These are phyloP conservation scores for Octodonta nipae DNA, from an alignment of 2,888 invertebrate genomes.

Conservation along the genomic window DNA sequence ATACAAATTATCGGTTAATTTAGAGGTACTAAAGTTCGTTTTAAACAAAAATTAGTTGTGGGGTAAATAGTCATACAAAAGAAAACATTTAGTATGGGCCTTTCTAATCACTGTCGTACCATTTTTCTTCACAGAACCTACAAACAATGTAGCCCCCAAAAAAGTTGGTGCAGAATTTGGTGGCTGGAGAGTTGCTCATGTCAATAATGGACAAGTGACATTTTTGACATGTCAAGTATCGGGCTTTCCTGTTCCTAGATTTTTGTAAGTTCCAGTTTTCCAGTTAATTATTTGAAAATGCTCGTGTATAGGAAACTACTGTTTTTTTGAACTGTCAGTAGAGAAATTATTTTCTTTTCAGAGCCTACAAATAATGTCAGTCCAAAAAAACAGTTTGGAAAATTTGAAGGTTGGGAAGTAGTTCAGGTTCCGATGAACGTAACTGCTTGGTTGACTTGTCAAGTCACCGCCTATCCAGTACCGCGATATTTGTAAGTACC, in stretches of 20 bases:
- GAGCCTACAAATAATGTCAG: conserved; percentile 50
- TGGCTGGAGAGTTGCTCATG: conserved; percentile 48
- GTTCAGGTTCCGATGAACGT: conserved; percentile 39
- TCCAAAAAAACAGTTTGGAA: conserved; percentile 47
- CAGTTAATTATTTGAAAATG: too few species aligned
- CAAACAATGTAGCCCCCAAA: conserved; percentile 49
- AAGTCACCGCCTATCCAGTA: conserved; percentile 42
- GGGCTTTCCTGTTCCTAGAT: conserved; percentile 54
- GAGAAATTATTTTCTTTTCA: conserved; percentile 19
- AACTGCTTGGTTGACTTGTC: conserved; percentile 51
- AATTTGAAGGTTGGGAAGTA: conserved; percentile 46
- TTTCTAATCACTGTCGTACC: too few species aligned
- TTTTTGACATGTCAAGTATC: conserved; percentile 57
- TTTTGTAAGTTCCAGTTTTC: conserved; percentile 60
- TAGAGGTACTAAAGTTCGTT: too few species aligned
- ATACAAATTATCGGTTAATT: too few species aligned
- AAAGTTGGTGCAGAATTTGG: conserved; percentile 41
- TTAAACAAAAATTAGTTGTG: too few species aligned
- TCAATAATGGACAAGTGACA: conserved; percentile 39
- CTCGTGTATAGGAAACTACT: too few species aligned
- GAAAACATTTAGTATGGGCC: too few species aligned
- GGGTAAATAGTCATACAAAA: too few species aligned
- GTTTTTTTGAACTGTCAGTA: too few species aligned
- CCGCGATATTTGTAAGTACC: conserved; percentile 33
- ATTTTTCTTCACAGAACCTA: conserved; percentile 37